Evolutionary conservation across 2,797 vertebrate genomes (phyloP).

Genomic region (Sebastes minor): DNA sequence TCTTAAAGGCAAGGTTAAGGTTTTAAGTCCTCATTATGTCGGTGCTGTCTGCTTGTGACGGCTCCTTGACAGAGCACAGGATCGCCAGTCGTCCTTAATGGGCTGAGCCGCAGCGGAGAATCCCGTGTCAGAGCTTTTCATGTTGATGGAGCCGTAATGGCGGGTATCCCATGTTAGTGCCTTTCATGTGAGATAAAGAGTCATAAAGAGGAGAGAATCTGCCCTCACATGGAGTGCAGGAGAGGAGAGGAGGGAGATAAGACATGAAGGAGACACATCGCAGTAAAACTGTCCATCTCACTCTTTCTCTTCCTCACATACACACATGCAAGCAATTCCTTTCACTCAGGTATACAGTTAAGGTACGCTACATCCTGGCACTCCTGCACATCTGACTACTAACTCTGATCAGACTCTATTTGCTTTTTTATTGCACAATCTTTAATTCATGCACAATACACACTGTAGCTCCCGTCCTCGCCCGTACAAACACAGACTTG

Average conservation of each 20-base stretch:
- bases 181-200: constrained; percentile 87
- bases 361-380: constrained; percentile 20
- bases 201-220: constrained; percentile 82
- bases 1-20: constrained; percentile 81
- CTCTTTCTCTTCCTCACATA: constrained; percentile 22
- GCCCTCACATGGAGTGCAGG: constrained; percentile 72
- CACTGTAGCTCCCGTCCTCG: constrained; percentile 1
- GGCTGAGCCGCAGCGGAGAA: constrained; percentile 73
- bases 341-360: constrained; percentile 26
- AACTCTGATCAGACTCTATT: constrained; percentile 27
- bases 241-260: constrained; percentile 75
- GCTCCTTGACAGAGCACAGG: constrained; percentile 82
- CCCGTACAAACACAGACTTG: constrained; percentile 63
- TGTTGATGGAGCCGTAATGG: constrained; percentile 86
- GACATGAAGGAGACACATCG: constrained; percentile 70
- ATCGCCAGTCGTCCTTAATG: constrained; percentile 79
- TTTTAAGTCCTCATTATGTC: constrained; percentile 83
- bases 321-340: constrained; percentile 2
- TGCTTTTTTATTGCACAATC: constrained; percentile 36
- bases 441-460: constrained; percentile 24
- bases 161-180: constrained; percentile 80
- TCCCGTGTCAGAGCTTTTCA: constrained; percentile 80
- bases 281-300: constrained; percentile 75
- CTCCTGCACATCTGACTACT: constrained; percentile 3
- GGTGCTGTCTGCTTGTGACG: constrained; percentile 73